Percentiles rank a stretch among this genome's conserved stretches.
Evolutionary conservation across 2,888 invertebrate genomes (phyloP).

Genomic region (Itoplectis maculator): DNA sequence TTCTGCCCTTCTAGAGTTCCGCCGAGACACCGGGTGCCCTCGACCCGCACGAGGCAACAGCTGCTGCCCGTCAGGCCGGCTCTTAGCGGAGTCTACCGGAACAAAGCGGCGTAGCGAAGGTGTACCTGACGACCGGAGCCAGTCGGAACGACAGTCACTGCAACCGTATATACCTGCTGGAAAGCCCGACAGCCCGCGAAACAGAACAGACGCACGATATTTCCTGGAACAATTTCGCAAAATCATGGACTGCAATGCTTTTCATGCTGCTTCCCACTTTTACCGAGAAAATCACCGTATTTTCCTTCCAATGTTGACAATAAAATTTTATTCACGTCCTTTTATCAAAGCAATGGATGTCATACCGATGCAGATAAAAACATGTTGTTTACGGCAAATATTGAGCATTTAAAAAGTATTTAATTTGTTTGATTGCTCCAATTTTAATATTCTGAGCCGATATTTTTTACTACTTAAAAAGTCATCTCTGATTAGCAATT

Average conservation of each 20-base stretch:
- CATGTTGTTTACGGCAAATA: no score
- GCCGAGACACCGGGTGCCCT: slow-evolving; percentile 42
- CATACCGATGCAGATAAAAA: no score
- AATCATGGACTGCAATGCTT: neutral
- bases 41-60: slow-evolving; percentile 58
- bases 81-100: slow-evolving; percentile 44
- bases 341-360: no score
- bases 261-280: neutral
- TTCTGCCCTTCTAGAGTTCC: slow-evolving; percentile 1
- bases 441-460: no score
- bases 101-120: slow-evolving; percentile 47
- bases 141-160: neutral
- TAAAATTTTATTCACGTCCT: no score
- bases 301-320: no score
- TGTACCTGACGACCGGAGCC: slow-evolving; percentile 20
- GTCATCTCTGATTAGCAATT: no score
- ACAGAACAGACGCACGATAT: slow-evolving; percentile 4
- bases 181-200: slow-evolving; percentile 12
- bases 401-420: no score
- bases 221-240: slow-evolving; percentile 14
- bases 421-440: no score
- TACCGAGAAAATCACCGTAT: neutral
- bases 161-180: slow-evolving; percentile 7
- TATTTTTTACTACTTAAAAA: no score
- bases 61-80: slow-evolving; percentile 53